Percentiles rank a stretch among this genome's conserved stretches.
Conservation (phyloP, 2,888 invertebrate genomes). For the Geotrupes spiniger region DNA sequence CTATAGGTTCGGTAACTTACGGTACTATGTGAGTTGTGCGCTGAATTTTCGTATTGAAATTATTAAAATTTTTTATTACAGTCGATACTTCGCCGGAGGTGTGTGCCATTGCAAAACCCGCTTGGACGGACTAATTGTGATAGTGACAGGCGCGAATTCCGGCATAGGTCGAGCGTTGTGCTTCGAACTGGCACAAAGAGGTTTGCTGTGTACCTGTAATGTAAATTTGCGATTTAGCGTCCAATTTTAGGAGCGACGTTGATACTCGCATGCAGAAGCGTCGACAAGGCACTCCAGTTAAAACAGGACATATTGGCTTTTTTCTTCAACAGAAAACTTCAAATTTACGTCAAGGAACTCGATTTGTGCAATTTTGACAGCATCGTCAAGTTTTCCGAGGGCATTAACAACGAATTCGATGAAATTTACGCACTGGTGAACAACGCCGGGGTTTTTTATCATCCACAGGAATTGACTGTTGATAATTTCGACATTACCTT, state of each 20-base stretch:
- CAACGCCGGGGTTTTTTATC: conserved; percentile 56
- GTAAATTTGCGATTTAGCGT: neutral
- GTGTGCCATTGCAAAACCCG: conserved; percentile 42
- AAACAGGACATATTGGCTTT: conserved; percentile 47
- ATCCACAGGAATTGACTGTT: conserved; percentile 50
- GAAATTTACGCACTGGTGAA: conserved; percentile 52
- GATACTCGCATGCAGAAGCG: conserved; percentile 56
- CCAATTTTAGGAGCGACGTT: conserved; percentile 50
- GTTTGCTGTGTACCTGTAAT: conserved; percentile 31
- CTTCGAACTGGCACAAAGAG: conserved; percentile 53
- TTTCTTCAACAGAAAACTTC: conserved; percentile 30
- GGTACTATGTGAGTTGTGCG: conserved; percentile 43
- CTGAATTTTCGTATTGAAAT: neutral
- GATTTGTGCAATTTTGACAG: conserved; percentile 47
- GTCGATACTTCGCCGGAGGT: conserved; percentile 47
- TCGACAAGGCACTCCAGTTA: conserved; percentile 49
- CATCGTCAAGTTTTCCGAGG: conserved; percentile 43
- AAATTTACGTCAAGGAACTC: conserved; percentile 43
- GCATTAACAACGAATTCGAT: conserved; percentile 41
- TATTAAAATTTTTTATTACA: conserved; percentile 29
- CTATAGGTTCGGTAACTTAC: conserved; percentile 41
- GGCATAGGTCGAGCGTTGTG: conserved; percentile 60
- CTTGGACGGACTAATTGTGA: conserved; percentile 51
- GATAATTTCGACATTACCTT: conserved; percentile 56
- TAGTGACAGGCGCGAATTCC: conserved; percentile 59